These are phyloP conservation scores for Oreotragus oreotragus DNA, from an alignment of 2,113 vertebrate species.

Conservation along the genomic window DNA sequence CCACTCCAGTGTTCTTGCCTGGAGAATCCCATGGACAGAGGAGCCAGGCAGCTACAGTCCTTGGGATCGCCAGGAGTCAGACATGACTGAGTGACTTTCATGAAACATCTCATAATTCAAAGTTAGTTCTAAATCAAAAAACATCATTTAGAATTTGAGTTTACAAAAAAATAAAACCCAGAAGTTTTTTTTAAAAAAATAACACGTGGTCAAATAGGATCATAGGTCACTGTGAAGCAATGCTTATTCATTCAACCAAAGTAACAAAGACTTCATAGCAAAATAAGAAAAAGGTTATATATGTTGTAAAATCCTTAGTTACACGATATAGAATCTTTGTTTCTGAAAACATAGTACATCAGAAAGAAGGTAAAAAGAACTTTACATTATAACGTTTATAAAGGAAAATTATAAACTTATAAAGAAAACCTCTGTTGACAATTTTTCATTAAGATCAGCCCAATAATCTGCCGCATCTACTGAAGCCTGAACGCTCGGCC, in stretches of 20 bases:
- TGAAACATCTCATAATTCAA: neutral
- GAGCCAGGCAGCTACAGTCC: neutral
- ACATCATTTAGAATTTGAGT: neutral
- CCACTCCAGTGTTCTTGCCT: neutral
- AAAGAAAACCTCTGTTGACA: neutral
- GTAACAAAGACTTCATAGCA: neutral
- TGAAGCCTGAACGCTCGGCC: neutral
- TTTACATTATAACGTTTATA: neutral
- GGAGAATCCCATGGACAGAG: neutral
- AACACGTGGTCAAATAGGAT: neutral
- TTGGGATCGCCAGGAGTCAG: neutral
- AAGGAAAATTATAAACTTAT: neutral
- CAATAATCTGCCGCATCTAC: accelerated
- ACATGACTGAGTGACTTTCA: neutral
- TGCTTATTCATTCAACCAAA: neutral
- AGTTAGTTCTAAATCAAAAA: neutral
- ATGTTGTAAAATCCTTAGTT: neutral
- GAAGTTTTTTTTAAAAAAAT: neutral
- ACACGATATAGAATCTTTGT: neutral
- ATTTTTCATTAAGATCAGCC: neutral
- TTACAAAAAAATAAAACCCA: neutral
- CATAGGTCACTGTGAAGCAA: neutral
- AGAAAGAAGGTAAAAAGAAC: neutral
- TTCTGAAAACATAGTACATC: neutral
- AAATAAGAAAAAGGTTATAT: neutral